Conservation (phyloP, 2,888 invertebrate species). For the Metallyticus violacea region DNA sequence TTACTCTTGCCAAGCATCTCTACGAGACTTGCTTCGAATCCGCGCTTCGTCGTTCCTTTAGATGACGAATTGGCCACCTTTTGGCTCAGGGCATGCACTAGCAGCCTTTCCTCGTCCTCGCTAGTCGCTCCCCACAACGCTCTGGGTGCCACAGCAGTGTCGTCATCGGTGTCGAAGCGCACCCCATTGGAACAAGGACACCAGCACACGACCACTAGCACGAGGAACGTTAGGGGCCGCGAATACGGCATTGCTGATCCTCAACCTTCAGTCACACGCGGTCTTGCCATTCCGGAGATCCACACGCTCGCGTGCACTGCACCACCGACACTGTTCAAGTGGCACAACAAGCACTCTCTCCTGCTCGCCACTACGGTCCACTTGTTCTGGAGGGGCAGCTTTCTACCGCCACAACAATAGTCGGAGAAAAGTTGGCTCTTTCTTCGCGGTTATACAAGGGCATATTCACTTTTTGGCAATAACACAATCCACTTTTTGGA, state of each 20-base stretch:
- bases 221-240: background rate
- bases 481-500: too few species aligned
- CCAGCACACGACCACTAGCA: background rate
- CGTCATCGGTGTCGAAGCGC: background rate
- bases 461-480: background rate
- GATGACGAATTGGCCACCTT: constrained; percentile 23
- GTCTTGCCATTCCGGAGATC: background rate
- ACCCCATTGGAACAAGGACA: background rate
- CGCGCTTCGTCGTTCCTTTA: constrained; percentile 23
- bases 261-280: background rate
- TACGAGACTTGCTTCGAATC: constrained; percentile 28
- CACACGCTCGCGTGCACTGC: constrained; percentile 4
- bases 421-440: too few species aligned
- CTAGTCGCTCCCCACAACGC: background rate
- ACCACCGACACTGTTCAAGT: background rate
- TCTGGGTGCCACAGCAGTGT: background rate
- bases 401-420: background rate
- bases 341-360: background rate
- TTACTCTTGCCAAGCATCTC: constrained; percentile 31
- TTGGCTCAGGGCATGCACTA: constrained; percentile 19
- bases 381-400: background rate
- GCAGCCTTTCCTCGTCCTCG: background rate
- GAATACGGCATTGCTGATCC: background rate
- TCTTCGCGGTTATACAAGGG: too few species aligned
- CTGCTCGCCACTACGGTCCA: too few species aligned